Evolutionary conservation across 2,888 invertebrate genomes (phyloP), one percentile per base, ranked within the genome.

Genomic region (Capitulum mitella): DNA sequence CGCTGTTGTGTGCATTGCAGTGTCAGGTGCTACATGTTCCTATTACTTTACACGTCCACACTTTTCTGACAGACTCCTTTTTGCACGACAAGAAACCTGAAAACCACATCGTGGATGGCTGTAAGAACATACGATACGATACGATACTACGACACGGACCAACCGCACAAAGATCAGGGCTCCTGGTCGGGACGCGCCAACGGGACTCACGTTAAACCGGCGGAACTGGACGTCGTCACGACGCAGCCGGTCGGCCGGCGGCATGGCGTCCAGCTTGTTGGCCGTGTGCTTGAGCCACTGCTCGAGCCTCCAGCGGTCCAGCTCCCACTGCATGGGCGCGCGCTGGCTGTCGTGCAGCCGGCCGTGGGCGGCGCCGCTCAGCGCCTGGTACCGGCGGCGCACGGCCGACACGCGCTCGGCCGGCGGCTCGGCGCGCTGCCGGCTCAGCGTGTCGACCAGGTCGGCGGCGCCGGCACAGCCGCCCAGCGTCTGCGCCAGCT

Each of bases 281-380:
- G 70, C 37, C 22, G 70, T 70, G 70, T 70, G 70, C 70, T 37
- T 37, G 6, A 70, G 70, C 70, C 70, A 70, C 70, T 70, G 70
- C 70, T 70, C 22, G 37, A 70, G 37, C 37, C 70, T 10, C 70
- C 70, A 70, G 1, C 34, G 19, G 70, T 70, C 70, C 70, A 70
- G 70, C 70, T 70, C 70, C 70, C 70, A 70, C 70, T 70, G 70
- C 37, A 70, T 32, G 34, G 70, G 70, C 70, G 70, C 70, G 22
- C 19, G 19, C 5, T 70, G 37, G 16, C 6, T 37, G 8, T 34
- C 70, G 37, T 70, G 37, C 19, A 70, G 70, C 3, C 70, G 70
- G 22, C 37, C 37, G 37, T 70, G 70, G 0, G 70, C 70, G 6
- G 70, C 70, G 22, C 12, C 22, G 6, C 37, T 37, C 70, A 70